Base-by-base conservation (phyloP, 53 echinoderm and acorn worm genomes). In the Stichopus horrens region DNA sequence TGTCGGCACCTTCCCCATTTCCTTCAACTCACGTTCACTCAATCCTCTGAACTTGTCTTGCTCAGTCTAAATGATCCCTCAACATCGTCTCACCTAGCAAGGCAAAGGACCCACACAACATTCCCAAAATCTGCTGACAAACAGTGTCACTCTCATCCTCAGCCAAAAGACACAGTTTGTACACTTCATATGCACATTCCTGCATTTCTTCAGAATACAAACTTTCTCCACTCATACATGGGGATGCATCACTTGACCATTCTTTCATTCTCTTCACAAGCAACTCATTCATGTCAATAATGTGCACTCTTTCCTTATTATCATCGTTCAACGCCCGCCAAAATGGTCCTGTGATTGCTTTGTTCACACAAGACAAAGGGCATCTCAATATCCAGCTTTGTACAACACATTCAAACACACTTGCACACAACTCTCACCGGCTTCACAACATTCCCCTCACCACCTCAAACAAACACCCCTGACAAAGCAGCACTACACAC, bases 211-310 rank as follows among this genome's bases (percentile, higher is more conserved):
- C 78, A 88, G 79, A 37, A 71, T 88, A 91, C 88, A 92, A 7
- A 58, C 57, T 22, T 88, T 91, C 91, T n/a, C 91, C 88, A 51
- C 57, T 88, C 67, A 91, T 5, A 7, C 88, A 52, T 18, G 51
- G 68, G n/a, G 90, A 73, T 7, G 88, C 86, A 76, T 92, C 92
- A 71, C 66, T 19, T 23, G 79, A 23, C 82, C 86, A 82, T 54
- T 79, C 58, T 13, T 52, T 57, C 75, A 90, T 66, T 5, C 79
- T 86, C 21, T 37, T 5, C 7, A 88, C 16, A 16, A 87, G 23
- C 16, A 52, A 74, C 9, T 76, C 54, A 59, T 37, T 37, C 37
- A 37, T 37, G 37, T 37, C 37, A 37, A 37, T 37, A 37, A 37
- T 37, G 37, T 0, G 37, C 37, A 37, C 57, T 67, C 90, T 59